These are phyloP conservation scores for Rhorus exstirpatorius DNA, from an alignment of 2,888 invertebrate species.

Conservation along the genomic window DNA sequence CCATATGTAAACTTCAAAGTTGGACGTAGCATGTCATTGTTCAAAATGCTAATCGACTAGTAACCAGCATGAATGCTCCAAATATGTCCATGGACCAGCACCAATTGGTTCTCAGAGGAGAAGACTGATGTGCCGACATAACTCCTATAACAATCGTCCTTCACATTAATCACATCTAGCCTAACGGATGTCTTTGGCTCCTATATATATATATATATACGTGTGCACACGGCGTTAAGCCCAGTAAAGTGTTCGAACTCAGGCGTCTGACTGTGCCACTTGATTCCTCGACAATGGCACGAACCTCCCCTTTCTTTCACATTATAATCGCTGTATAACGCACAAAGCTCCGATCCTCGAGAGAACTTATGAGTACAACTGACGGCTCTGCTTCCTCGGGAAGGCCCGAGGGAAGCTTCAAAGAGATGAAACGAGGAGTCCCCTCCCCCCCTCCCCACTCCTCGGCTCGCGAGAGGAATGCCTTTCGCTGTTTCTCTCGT, in stretches of 20 bases:
- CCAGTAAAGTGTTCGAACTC: slow-evolving; percentile 5
- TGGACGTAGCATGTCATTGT: not conserved
- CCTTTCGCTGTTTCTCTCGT: slow-evolving; percentile 37
- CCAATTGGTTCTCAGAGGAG: not conserved
- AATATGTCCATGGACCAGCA: not conserved
- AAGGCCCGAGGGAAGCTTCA: slow-evolving; percentile 41
- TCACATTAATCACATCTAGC: not conserved
- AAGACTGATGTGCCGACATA: not conserved
- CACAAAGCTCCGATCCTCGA: not conserved
- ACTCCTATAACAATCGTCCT: not conserved
- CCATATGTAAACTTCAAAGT: not conserved
- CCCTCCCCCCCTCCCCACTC: too few relatives aligned
- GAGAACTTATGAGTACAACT: not conserved
- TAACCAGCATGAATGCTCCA: not conserved
- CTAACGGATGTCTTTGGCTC: slow-evolving; percentile 13
- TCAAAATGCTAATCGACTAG: not conserved
- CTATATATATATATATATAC: too few relatives aligned
- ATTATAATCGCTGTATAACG: slow-evolving; percentile 10
- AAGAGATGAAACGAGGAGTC: slow-evolving; percentile 23
- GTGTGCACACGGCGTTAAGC: not conserved
- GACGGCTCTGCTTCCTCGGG: slow-evolving; percentile 50
- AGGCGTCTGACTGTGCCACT: slow-evolving; percentile 24
- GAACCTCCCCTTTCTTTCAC: slow-evolving; percentile 29
- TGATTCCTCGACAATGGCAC: slow-evolving; percentile 44
- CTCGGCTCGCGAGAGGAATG: slow-evolving; percentile 35